Conservation (phyloP, 2,888 invertebrate genomes). For the Helicoverpa assulta region DNA sequence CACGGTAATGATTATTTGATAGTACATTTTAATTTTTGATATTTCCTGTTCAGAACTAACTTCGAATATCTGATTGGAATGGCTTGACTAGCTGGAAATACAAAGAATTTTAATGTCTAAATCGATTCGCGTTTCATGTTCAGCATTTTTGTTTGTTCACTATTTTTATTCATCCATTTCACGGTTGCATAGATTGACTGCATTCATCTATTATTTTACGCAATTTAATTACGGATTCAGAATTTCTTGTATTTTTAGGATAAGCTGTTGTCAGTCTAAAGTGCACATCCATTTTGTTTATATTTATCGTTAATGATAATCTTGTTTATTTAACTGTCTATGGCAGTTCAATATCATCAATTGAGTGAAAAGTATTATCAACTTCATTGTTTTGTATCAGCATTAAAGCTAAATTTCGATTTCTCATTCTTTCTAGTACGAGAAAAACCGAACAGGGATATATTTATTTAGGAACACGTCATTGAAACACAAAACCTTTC, state of each 20-base stretch:
- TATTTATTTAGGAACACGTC: background rate
- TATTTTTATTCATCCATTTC: background rate
- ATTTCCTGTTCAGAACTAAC: constrained; percentile 17
- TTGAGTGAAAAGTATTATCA: too few species aligned
- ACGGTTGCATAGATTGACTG: background rate
- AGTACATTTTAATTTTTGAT: constrained; percentile 31
- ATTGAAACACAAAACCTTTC: background rate
- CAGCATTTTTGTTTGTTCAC: background rate
- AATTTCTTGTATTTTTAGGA: background rate
- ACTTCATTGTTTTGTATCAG: too few species aligned
- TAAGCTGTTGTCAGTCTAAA: background rate
- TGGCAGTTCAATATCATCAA: too few species aligned
- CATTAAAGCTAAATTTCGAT: too few species aligned
- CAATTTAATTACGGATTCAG: background rate
- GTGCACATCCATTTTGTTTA: too few species aligned
- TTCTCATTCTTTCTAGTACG: too few species aligned
- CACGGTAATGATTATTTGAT: constrained; percentile 57
- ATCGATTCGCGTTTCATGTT: background rate
- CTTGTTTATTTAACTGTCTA: too few species aligned
- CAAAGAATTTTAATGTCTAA: background rate
- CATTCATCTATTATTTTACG: background rate
- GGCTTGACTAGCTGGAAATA: background rate
- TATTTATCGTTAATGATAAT: too few species aligned
- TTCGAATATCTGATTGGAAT: constrained; percentile 10
- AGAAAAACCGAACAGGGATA: background rate